phyloP scores from a whole-genome alignment of 2,888 invertebrate species.

The Cheilosia grossa region DNA sequence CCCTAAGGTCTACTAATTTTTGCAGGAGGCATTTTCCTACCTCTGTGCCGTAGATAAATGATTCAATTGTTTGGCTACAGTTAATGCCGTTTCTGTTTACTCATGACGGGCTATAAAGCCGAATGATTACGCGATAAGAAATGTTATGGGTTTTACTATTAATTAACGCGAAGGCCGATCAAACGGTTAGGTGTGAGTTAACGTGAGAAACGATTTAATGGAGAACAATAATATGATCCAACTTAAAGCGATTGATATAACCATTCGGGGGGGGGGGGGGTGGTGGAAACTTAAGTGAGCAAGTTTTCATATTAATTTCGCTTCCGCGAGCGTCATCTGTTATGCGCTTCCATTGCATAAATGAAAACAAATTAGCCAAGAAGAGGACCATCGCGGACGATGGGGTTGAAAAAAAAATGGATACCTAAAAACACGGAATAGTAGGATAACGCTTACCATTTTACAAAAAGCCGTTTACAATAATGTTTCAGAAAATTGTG shows the following conservation, averaged over 20 bases:
- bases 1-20: conserved; percentile 1
- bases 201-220: too few relatives aligned
- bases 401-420: neutral
- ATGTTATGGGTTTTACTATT: conserved; percentile 28
- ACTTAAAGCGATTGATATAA: too few relatives aligned
- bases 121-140: conserved; percentile 42
- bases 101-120: conserved; percentile 17
- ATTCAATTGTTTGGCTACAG: conserved; percentile 15
- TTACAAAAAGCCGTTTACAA: too few relatives aligned
- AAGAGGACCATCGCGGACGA: neutral
- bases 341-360: conserved; percentile 35
- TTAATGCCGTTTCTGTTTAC: conserved; percentile 2
- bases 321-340: conserved; percentile 52
- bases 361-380: conserved; percentile 55
- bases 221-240: too few relatives aligned
- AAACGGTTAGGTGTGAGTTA: neutral
- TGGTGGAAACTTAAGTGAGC: conserved; percentile 4
- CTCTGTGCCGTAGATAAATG: too few relatives aligned
- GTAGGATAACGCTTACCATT: too few relatives aligned
- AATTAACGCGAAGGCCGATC: conserved; percentile 3
- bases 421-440: too few relatives aligned
- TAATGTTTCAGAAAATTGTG: too few relatives aligned
- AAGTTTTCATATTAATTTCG: conserved; percentile 65
- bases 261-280: too few relatives aligned
- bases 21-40: neutral